phyloP scores from a whole-genome alignment of 2,113 vertebrate genomes.

The Salvelinus alpinus region DNA sequence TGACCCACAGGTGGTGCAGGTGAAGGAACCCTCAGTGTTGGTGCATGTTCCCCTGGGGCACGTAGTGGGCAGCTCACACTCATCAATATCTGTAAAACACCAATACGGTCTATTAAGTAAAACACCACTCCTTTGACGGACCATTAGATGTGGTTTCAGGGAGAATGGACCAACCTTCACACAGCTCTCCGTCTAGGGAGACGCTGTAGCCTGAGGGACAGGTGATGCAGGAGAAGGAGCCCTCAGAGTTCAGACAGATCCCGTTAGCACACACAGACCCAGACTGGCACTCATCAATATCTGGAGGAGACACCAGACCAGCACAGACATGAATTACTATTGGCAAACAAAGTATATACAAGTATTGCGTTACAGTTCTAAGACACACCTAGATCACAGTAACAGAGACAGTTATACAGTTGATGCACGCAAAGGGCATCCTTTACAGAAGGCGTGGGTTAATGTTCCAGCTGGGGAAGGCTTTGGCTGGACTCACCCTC shows the following conservation, averaged over 20 bases:
- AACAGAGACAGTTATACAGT: no score
- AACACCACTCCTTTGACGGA: not conserved
- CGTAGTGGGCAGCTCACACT: slow-evolving; percentile 59
- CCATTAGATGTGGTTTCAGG: not conserved
- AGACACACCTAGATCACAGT: slow-evolving; percentile 56
- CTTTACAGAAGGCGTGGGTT: not conserved
- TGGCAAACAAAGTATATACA: slow-evolving; percentile 4
- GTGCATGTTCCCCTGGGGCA: slow-evolving; percentile 68
- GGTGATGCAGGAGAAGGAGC: slow-evolving; percentile 70
- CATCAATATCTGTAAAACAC: slow-evolving; percentile 67
- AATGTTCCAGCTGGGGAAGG: no score
- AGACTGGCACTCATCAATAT: slow-evolving; percentile 75
- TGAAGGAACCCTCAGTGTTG: slow-evolving; percentile 71
- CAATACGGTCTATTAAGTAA: slow-evolving; percentile 41
- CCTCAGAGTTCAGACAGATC: slow-evolving; percentile 76
- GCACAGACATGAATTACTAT: slow-evolving; percentile 16
- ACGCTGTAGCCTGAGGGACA: slow-evolving; percentile 72
- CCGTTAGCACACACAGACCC: slow-evolving; percentile 68
- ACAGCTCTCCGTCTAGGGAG: slow-evolving; percentile 72
- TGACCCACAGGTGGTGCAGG: slow-evolving; percentile 61
- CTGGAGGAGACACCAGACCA: slow-evolving; percentile 47
- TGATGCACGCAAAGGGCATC: not conserved
- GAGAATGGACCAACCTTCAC: slow-evolving; percentile 72
- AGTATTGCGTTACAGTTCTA: slow-evolving; percentile 50
- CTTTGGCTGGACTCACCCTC: slow-evolving; percentile 75